Evolutionary conservation across 2,113 vertebrate species (phyloP).

Genomic region (Ictidomys tridecemlineatus): DNA sequence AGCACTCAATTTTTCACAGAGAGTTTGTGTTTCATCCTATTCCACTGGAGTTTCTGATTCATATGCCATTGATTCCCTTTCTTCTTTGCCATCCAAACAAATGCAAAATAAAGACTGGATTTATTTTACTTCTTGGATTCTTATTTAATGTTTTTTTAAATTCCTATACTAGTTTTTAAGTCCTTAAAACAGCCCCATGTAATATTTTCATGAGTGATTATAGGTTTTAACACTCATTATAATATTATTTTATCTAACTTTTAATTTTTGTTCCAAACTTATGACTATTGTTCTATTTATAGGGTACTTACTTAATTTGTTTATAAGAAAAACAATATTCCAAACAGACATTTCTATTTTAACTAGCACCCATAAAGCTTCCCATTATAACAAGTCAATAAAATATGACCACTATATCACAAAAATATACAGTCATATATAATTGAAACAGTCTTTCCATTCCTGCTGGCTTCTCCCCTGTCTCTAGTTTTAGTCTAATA

Average conservation of each 20-base stretch:
- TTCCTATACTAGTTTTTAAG: neutral
- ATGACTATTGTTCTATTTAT: neutral
- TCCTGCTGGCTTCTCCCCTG: neutral
- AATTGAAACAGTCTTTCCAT: neutral
- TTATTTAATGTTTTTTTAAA: neutral
- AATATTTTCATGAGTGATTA: neutral
- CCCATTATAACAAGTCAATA: neutral
- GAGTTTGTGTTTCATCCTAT: neutral
- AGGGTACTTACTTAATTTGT: neutral
- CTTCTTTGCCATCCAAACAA: neutral
- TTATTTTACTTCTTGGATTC: neutral
- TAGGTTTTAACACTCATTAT: neutral
- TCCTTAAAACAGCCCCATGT: fast-evolving
- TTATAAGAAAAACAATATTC: neutral
- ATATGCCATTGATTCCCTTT: neutral
- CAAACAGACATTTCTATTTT: neutral
- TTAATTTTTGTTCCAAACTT: neutral
- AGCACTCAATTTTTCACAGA: neutral
- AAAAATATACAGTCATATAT: neutral
- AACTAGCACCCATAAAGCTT: neutral
- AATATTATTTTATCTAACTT: neutral
- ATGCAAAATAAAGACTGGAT: neutral
- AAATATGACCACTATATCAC: neutral
- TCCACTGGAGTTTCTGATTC: neutral
- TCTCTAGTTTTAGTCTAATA: neutral